phyloP scores from a whole-genome alignment of 2,888 invertebrate genomes.

The Catonia carolina region DNA sequence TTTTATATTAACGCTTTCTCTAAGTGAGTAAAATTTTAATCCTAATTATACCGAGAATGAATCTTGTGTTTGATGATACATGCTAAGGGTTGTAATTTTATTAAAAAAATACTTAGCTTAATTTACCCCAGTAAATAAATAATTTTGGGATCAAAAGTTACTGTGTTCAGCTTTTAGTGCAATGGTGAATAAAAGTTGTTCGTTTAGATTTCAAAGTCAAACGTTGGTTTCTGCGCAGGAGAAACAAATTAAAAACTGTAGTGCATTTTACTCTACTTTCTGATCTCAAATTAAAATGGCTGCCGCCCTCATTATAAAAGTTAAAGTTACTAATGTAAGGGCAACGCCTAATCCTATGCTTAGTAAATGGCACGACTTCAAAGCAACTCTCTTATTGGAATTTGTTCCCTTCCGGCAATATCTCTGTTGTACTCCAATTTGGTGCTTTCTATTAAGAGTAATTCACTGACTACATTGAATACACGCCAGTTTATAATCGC shows the following conservation, averaged over 20 bases:
- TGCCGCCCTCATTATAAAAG: slow-evolving; percentile 9
- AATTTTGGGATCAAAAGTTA: too few relatives aligned
- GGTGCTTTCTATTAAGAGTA: background rate
- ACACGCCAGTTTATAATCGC: too few relatives aligned
- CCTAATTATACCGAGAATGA: too few relatives aligned
- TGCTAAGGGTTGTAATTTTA: too few relatives aligned
- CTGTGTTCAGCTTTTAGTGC: too few relatives aligned
- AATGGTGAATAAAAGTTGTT: background rate
- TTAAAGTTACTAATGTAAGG: slow-evolving; percentile 5
- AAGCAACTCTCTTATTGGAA: slow-evolving; percentile 7
- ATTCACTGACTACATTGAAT: too few relatives aligned
- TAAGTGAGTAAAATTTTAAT: too few relatives aligned
- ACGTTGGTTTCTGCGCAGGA: background rate
- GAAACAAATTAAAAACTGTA: slow-evolving; percentile 4
- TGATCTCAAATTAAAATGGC: slow-evolving; percentile 7
- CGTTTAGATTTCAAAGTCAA: background rate
- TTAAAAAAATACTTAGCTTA: too few relatives aligned
- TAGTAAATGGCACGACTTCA: slow-evolving; percentile 7
- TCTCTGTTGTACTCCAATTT: slow-evolving; percentile 7
- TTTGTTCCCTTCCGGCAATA: slow-evolving; percentile 4
- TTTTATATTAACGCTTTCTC: too few relatives aligned
- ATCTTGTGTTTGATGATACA: too few relatives aligned
- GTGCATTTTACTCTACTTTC: slow-evolving; percentile 1
- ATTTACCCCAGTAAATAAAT: too few relatives aligned
- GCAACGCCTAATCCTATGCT: slow-evolving; percentile 9